Evolutionary conservation across 2,888 invertebrate species (phyloP).

Genomic region (Coecobrya sp.): DNA sequence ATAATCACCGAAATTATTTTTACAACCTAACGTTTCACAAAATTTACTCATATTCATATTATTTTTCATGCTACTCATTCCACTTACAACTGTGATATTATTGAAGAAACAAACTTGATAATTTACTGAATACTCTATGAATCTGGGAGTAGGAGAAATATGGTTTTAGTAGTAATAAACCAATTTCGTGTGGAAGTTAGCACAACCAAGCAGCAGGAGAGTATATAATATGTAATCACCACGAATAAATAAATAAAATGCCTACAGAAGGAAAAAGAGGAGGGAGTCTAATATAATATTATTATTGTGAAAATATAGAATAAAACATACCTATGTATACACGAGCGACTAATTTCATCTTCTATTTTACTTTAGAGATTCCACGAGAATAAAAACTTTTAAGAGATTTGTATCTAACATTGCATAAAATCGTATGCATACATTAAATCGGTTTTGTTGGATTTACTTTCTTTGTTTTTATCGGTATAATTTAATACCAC

Average conservation of each 20-base stretch:
- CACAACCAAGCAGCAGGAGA: slow-evolving; percentile 6
- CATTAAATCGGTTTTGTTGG: slow-evolving; percentile 17
- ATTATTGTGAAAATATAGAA: slow-evolving; percentile 17
- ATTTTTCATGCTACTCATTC: slow-evolving; percentile 18
- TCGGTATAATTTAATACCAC: slow-evolving; percentile 52
- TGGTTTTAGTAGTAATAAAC: slow-evolving; percentile 60
- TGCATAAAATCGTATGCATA: neutral
- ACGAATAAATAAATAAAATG: slow-evolving; percentile 50
- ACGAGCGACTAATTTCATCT: slow-evolving; percentile 5
- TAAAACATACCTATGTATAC: neutral
- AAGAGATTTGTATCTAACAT: neutral
- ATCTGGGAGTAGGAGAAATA: slow-evolving; percentile 50
- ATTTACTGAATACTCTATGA: slow-evolving; percentile 11
- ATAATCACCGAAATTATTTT: slow-evolving; percentile 73
- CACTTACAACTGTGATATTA: neutral
- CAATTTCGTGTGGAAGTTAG: slow-evolving; percentile 64
- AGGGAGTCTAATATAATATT: neutral
- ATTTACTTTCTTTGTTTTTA: slow-evolving; percentile 33
- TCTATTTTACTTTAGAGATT: neutral
- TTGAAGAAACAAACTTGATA: slow-evolving; percentile 49
- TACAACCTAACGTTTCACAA: slow-evolving; percentile 45
- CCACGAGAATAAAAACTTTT: neutral
- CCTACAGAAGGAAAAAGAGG: slow-evolving; percentile 7
- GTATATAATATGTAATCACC: slow-evolving; percentile 8
- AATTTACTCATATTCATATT: neutral